phyloP scores from a whole-genome alignment of 1,140 invertebrate genomes.

The Pachypeltis micranthus region DNA sequence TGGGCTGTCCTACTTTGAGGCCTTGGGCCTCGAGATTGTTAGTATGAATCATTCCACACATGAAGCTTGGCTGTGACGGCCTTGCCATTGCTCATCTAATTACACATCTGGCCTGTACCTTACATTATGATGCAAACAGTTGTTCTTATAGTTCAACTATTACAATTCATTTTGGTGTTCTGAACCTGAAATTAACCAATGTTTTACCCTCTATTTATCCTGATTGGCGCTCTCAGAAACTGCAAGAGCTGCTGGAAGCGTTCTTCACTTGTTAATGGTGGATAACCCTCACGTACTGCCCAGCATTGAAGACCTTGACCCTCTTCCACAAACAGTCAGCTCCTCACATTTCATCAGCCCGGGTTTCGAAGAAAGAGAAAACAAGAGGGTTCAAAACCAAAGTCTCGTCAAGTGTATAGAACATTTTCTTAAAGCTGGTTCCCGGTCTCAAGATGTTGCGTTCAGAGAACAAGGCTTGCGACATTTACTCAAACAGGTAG shows the following conservation, averaged over 20 bases:
- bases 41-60: too few species aligned
- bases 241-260: background rate
- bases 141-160: too few species aligned
- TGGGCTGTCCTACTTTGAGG: too few species aligned
- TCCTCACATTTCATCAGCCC: background rate
- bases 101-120: too few species aligned
- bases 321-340: background rate
- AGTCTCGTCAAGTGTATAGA: conserved; percentile 16
- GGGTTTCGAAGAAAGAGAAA: background rate
- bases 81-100: too few species aligned
- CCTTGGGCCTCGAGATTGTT: too few species aligned
- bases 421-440: conserved; percentile 18
- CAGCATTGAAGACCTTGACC: background rate
- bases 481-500: conserved; percentile 20
- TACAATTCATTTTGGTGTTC: too few species aligned
- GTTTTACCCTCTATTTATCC: too few species aligned
- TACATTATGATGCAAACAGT: too few species aligned
- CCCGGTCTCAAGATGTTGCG: background rate
- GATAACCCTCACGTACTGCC: background rate
- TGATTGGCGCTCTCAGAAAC: background rate
- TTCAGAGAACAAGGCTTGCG: conserved; percentile 19
- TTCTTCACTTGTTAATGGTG: conserved; percentile 5
- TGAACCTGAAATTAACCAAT: too few species aligned
- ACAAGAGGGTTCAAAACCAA: background rate
- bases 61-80: too few species aligned